Percentiles rank a stretch among this genome's conserved stretches.
Conservation (phyloP, 37 sponge, comb jelly and placozoan species). For the Aplysina aerophoba region DNA sequence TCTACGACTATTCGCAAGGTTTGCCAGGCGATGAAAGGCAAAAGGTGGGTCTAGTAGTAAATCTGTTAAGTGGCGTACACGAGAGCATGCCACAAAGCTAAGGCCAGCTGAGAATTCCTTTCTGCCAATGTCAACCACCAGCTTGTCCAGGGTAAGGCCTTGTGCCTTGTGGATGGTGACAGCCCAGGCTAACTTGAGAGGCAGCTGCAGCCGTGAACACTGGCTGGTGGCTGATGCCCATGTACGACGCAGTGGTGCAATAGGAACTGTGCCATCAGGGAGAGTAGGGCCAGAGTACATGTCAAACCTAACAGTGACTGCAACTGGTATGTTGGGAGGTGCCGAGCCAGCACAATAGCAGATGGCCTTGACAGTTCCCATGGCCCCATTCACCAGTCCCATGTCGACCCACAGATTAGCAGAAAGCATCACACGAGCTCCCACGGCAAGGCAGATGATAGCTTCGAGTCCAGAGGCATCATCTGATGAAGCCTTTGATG, state of each 20-base stretch:
- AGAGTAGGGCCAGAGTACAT: constrained; percentile 45
- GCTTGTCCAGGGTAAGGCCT: constrained; percentile 45
- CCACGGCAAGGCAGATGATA: not conserved
- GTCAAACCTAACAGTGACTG: constrained; percentile 49
- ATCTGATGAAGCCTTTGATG: constrained; percentile 19
- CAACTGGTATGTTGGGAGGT: constrained; percentile 38
- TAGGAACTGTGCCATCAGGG: constrained; percentile 39
- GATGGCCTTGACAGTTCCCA: constrained; percentile 15
- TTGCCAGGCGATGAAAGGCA: constrained; percentile 24
- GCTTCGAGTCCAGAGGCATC: constrained; percentile 39
- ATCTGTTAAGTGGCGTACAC: constrained; percentile 1
- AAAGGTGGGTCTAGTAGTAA: constrained; percentile 22
- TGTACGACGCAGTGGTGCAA: not conserved
- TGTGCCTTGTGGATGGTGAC: constrained; percentile 59
- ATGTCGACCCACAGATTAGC: constrained; percentile 25
- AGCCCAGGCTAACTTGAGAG: constrained; percentile 49
- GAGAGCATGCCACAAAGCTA: constrained; percentile 14
- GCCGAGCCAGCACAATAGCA: constrained; percentile 9
- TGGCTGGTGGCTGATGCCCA: constrained; percentile 21
- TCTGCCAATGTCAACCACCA: constrained; percentile 45
- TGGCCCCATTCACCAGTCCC: constrained; percentile 29
- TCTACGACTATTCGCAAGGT: constrained; percentile 9
- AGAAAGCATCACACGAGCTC: not conserved
- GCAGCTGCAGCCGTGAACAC: constrained; percentile 32
- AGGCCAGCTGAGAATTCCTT: constrained; percentile 28